phyloP scores from a whole-genome alignment of 1,140 invertebrate genomes.

The Dysdera silvatica region DNA sequence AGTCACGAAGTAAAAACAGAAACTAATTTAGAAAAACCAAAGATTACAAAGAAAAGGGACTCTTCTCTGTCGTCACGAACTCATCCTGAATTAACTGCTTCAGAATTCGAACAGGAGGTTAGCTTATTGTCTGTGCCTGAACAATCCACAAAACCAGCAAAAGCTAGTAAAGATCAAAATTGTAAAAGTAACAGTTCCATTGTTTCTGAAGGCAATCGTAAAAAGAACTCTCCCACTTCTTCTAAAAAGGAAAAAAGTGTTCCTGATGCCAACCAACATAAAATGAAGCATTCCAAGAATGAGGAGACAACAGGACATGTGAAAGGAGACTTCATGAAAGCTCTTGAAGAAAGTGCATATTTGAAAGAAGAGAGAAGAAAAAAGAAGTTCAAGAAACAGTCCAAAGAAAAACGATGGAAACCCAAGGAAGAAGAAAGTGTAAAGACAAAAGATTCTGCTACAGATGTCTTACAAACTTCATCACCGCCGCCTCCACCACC shows the following conservation, averaged over 20 bases:
- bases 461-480: background rate
- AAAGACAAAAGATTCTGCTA: background rate
- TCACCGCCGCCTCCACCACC: constrained; percentile 14
- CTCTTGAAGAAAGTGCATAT: constrained; percentile 8
- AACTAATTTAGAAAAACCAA: constrained; percentile 16
- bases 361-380: constrained; percentile 32
- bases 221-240: background rate
- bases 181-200: too few species aligned
- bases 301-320: constrained; percentile 3
- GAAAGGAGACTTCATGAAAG: constrained; percentile 22
- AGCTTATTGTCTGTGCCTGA: too few species aligned
- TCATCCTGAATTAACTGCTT: too few species aligned
- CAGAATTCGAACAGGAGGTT: too few species aligned
- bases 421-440: constrained; percentile 2
- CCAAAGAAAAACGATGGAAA: constrained; percentile 32
- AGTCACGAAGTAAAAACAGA: constrained; percentile 12
- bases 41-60: constrained; percentile 14
- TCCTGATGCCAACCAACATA: constrained; percentile 1
- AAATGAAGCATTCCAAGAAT: constrained; percentile 14
- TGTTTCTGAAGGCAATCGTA: constrained; percentile 1
- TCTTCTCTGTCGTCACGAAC: background rate
- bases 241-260: constrained; percentile 10
- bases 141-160: too few species aligned
- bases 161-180: too few species aligned
- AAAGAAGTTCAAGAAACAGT: constrained; percentile 48